These are phyloP conservation scores for Tipula vernalis DNA, from an alignment of 2,888 invertebrate genomes.

Conservation along the genomic window DNA sequence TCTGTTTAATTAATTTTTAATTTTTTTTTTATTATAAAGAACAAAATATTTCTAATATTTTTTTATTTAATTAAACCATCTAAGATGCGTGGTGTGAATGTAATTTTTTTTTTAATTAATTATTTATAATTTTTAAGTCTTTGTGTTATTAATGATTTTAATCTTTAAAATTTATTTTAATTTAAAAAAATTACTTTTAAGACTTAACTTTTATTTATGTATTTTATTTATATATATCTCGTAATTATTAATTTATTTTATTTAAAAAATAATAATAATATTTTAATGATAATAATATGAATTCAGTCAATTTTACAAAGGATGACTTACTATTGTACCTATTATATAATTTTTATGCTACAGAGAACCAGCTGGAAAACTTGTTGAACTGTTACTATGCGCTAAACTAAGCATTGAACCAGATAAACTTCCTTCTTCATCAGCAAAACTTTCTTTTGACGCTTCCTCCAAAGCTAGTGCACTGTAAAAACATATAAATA, in stretches of 20 bases:
- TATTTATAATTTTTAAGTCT: background rate
- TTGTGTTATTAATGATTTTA: conserved; percentile 4
- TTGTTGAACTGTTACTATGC: conserved; percentile 88
- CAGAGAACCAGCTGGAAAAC: conserved; percentile 73
- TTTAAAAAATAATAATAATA: background rate
- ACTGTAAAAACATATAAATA: conserved; percentile 39
- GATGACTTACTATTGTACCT: conserved; percentile 9
- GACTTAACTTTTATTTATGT: conserved; percentile 4
- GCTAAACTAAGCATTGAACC: conserved; percentile 92
- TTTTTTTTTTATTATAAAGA: background rate
- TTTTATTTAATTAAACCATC: conserved; percentile 5
- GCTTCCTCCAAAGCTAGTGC: conserved; percentile 85
- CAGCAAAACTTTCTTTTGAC: conserved; percentile 77
- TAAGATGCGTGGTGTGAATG: conserved; percentile 9
- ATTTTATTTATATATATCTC: background rate
- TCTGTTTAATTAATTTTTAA: background rate
- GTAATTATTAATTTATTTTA: background rate
- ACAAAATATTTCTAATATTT: background rate
- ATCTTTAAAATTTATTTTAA: background rate
- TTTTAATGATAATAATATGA: conserved; percentile 5
- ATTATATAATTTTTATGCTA: conserved; percentile 31
- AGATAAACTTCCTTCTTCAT: conserved; percentile 83
- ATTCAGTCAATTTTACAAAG: conserved; percentile 9
- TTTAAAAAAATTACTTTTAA: background rate
- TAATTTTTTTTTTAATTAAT: background rate